phyloP scores from a whole-genome alignment of 2,797 vertebrate species.

The Enteromius mattozi region DNA sequence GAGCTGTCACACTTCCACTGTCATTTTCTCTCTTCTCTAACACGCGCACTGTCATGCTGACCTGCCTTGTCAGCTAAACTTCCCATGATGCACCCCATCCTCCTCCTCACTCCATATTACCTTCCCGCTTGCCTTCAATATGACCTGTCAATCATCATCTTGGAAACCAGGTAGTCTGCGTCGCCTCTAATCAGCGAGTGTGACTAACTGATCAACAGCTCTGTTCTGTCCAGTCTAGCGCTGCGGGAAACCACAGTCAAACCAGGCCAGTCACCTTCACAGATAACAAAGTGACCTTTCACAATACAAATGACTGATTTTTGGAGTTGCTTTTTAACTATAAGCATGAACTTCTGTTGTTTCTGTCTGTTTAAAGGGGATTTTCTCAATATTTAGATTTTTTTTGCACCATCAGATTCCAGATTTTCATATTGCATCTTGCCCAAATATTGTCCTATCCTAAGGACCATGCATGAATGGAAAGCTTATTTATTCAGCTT shows the following conservation, averaged over 20 bases:
- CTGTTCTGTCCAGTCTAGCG: not conserved
- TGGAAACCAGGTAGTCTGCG: slow-evolving; percentile 43
- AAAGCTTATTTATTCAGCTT: too few relatives aligned
- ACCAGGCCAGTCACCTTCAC: slow-evolving; percentile 13
- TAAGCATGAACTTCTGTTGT: not conserved
- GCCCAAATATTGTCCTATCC: too few relatives aligned
- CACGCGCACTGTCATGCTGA: slow-evolving; percentile 35
- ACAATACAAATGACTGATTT: slow-evolving; percentile 12
- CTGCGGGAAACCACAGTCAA: not conserved
- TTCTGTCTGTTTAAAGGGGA: too few relatives aligned
- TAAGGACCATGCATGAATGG: too few relatives aligned
- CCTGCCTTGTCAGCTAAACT: slow-evolving; percentile 54
- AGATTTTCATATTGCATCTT: too few relatives aligned
- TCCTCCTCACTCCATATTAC: slow-evolving; percentile 28
- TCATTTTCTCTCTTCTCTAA: slow-evolving; percentile 36
- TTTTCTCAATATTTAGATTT: too few relatives aligned
- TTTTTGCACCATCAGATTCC: too few relatives aligned
- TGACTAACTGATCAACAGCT: slow-evolving; percentile 42
- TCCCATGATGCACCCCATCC: slow-evolving; percentile 28
- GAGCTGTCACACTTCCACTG: slow-evolving; percentile 49
- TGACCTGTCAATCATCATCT: slow-evolving; percentile 54
- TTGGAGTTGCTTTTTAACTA: not conserved
- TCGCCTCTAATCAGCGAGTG: slow-evolving; percentile 14
- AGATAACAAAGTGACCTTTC: slow-evolving; percentile 8
- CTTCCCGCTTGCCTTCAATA: slow-evolving; percentile 21